Evolutionary conservation across 2,113 vertebrate genomes (phyloP), one percentile per base, ranked within the genome.

Genomic region (Rhipidura dahli): DNA sequence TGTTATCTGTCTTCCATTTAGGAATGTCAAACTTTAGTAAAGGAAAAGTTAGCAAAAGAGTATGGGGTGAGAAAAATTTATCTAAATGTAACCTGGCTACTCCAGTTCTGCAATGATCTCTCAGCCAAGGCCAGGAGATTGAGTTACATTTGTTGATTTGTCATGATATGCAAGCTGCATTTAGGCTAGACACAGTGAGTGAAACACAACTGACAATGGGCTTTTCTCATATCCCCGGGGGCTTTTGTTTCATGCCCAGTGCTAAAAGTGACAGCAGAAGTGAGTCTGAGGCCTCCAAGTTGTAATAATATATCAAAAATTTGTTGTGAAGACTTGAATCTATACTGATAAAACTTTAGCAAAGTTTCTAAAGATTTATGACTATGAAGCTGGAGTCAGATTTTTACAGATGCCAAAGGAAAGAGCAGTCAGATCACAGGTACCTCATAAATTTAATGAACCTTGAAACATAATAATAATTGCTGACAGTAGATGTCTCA

Each of bases 1-100:
- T 0, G 0, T 53, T 44, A 35, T 39, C 12, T 63, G 10, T 64
- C 20, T 87, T 66, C 30, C 30, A 2, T 20, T 24, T 2, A 76
- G 10, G 10, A 24, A 40, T 4, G 2, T 61, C 28, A 87, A 65
- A 37, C 26, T 73, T 72, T 10, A 77, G 5, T 54, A 66, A 79
- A 71, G 20, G 8, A 13, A 65, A 91, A 57, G 5, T 37, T 69
- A 42, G 63, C 30, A 66, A 64, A 73, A 73, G 8, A 66, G 13
- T 19, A 44, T 12, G 18, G 12, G 4, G 4, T 82, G 24, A 73
- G 33, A 66, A 82, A 75, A 3, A 3, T 75, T 27, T 39, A 39
- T 57, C 11, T 69, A 50, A 88, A 81, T 66, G 54, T 77, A 73
- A 72, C 10, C 10, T 66, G 24, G 11, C 13, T 77, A 81, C 80